These are phyloP conservation scores for Chanos chanos DNA, from an alignment of 2,797 vertebrate species.

Conservation along the genomic window DNA sequence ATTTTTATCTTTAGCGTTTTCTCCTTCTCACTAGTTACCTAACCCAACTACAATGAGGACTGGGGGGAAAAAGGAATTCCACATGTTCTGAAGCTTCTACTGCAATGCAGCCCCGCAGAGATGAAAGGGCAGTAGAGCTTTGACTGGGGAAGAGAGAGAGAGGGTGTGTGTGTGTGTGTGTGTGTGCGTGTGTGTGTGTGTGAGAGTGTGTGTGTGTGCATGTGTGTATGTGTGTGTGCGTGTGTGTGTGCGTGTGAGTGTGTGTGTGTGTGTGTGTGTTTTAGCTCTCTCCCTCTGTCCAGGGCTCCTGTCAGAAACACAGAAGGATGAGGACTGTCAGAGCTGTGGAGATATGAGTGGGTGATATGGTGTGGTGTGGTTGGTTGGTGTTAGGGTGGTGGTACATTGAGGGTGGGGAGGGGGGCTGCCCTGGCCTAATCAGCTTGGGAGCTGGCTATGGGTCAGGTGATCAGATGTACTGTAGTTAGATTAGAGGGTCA, in stretches of 20 bases:
- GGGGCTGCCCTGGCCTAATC: slow-evolving; percentile 54
- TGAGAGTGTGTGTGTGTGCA: no score
- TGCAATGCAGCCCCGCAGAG: slow-evolving; percentile 23
- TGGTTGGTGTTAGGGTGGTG: no score
- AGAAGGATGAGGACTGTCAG: no score
- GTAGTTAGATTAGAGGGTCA: slow-evolving; percentile 72
- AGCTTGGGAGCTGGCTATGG: slow-evolving; percentile 56
- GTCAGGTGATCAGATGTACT: slow-evolving; percentile 65
- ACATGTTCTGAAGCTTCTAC: slow-evolving; percentile 9
- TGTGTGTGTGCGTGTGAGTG: no score
- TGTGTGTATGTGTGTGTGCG: no score
- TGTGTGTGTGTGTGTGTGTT: no score
- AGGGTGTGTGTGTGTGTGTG: slow-evolving; percentile 5
- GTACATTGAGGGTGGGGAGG: no score
- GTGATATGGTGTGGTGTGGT: no score
- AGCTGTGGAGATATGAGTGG: no score
- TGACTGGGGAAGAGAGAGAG: slow-evolving; percentile 13
- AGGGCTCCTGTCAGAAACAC: no score
- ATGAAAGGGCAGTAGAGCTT: slow-evolving; percentile 28
- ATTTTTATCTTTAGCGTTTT: slow-evolving; percentile 13
- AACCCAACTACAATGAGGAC: slow-evolving; percentile 8
- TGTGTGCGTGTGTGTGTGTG: no score
- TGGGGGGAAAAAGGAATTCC: slow-evolving; percentile 12
- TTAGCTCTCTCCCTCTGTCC: no score
- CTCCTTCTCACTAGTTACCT: slow-evolving; percentile 9